phyloP scores from a whole-genome alignment of 2,888 invertebrate species.

The Dioctria linearis region DNA sequence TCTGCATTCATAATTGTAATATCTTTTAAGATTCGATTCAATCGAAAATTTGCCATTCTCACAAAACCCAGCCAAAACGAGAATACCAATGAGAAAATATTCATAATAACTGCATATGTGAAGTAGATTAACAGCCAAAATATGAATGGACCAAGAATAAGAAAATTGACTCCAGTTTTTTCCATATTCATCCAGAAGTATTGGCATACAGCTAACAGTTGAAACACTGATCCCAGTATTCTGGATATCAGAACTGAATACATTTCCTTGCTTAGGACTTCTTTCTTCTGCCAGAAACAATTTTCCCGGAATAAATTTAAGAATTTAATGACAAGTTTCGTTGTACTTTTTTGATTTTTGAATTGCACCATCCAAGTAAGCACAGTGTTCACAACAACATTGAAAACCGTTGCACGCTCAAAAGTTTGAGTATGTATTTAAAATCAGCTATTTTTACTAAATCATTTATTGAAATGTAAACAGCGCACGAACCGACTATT shows the following conservation, averaged over 20 bases:
- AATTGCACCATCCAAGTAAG: slow-evolving; percentile 10
- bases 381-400: neutral
- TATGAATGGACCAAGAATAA: neutral
- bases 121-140: slow-evolving; percentile 13
- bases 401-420: neutral
- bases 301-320: neutral
- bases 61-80: slow-evolving; percentile 21
- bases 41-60: neutral
- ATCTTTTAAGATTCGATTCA: neutral
- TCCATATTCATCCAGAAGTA: neutral
- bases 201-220: neutral
- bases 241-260: neutral
- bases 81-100: slow-evolving; percentile 18
- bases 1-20: neutral
- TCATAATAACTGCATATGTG: slow-evolving; percentile 18
- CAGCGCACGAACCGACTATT: neutral
- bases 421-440: neutral
- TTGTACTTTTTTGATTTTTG: neutral
- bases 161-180: neutral
- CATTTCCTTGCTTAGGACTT: neutral
- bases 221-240: neutral
- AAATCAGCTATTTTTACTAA: neutral
- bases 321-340: slow-evolving; percentile 1
- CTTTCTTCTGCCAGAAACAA: neutral
- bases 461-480: neutral